Evolutionary conservation across 30 jellyfish, hydroid and myxozoan genomes (phyloP).

Genomic region (Aurelia aurita complex sp. Pacific): DNA sequence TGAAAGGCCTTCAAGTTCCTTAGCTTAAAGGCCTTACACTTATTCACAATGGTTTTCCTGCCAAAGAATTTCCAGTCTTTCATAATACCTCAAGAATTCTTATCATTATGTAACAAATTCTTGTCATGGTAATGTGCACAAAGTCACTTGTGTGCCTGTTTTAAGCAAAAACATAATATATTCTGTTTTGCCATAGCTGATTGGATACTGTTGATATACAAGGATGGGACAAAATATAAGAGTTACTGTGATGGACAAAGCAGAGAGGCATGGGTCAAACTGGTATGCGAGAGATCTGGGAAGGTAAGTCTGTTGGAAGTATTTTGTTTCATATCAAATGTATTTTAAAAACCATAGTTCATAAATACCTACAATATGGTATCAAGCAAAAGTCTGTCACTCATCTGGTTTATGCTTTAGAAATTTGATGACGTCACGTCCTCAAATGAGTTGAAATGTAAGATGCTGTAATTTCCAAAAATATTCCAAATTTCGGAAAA

Average conservation of each 20-base stretch:
- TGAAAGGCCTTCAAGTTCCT: too few species aligned
- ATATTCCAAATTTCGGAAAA: too few species aligned
- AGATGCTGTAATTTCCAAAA: too few species aligned
- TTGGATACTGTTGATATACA: constrained; percentile 56
- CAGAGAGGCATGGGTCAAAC: constrained; percentile 78
- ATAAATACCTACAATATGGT: too few species aligned
- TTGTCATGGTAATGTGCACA: neutral
- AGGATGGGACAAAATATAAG: constrained; percentile 65
- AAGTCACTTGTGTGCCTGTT: neutral
- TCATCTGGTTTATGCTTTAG: too few species aligned
- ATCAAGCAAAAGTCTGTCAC: too few species aligned
- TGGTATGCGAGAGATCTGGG: constrained; percentile 81
- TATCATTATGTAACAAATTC: neutral
- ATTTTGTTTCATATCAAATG: too few species aligned
- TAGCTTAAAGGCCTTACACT: too few species aligned
- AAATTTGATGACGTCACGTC: too few species aligned
- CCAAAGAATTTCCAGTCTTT: neutral
- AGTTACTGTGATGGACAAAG: constrained; percentile 61
- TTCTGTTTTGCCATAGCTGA: constrained; percentile 39
- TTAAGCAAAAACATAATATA: neutral
- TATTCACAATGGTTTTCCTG: too few species aligned
- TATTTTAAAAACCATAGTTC: too few species aligned
- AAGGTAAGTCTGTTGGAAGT: constrained; percentile 21
- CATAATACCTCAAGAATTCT: neutral
- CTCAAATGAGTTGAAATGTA: too few species aligned